A percentile compares a stretch with the other conserved stretches of the same genome.
These are phyloP conservation scores for Acrocephalus arundinaceus DNA, from an alignment of 2,113 vertebrate species.

Conservation along the genomic window DNA sequence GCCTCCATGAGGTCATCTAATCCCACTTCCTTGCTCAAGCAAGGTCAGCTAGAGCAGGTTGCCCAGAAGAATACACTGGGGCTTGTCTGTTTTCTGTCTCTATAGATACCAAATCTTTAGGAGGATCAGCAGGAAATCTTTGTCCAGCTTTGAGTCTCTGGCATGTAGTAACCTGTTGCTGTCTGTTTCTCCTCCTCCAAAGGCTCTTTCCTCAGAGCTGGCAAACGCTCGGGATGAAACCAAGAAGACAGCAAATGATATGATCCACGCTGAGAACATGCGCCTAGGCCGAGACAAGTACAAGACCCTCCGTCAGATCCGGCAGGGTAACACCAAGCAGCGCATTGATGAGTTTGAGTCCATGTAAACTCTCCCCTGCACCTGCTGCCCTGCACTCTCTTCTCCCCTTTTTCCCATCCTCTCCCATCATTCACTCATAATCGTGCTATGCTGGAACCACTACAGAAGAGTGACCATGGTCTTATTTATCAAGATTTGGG, in stretches of 20 bases:
- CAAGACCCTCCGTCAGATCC: slow-evolving; percentile 98
- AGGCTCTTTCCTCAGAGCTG: slow-evolving; percentile 94
- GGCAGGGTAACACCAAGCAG: slow-evolving; percentile 99
- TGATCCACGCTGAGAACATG: slow-evolving; percentile 97
- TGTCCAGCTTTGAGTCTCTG: background rate
- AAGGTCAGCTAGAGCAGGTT: background rate
- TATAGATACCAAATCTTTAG: background rate
- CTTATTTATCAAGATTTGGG: slow-evolving; percentile 38
- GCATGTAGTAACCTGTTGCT: background rate
- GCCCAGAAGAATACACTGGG: background rate
- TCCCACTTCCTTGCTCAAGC: background rate
- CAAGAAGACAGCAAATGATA: slow-evolving; percentile 95
- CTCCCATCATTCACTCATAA: slow-evolving; percentile 47
- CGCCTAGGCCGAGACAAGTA: slow-evolving; percentile 96
- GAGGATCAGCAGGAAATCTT: background rate
- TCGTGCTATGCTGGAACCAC: slow-evolving; percentile 73
- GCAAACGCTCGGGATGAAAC: slow-evolving; percentile 93
- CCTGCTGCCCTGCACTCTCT: slow-evolving; percentile 44
- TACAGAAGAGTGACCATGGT: slow-evolving; percentile 67
- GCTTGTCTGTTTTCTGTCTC: background rate
- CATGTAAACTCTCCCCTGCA: slow-evolving; percentile 82
- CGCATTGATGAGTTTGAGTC: slow-evolving; percentile 98
- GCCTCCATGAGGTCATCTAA: background rate
- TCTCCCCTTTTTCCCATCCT: slow-evolving; percentile 32
- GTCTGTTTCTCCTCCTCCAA: background rate